Conservation (phyloP, 2,797 vertebrate species). For the Poeciliopsis infans region DNA sequence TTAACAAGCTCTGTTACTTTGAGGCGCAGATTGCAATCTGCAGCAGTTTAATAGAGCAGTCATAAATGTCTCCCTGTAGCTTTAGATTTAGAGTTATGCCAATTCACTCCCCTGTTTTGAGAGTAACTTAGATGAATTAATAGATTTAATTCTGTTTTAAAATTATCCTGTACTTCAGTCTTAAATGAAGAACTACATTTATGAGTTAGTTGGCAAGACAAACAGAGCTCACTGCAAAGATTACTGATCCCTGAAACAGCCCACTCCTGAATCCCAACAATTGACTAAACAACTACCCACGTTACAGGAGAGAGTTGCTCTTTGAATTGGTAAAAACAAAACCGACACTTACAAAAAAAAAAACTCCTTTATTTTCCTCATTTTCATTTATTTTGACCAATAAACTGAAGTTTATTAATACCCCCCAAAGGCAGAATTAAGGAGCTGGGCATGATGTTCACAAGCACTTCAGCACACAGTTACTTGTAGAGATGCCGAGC, state of each 20-base stretch:
- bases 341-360: too few species aligned
- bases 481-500: conserved; percentile 40
- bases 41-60: conserved; percentile 41
- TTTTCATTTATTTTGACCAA: too few species aligned
- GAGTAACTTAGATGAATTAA: conserved; percentile 1
- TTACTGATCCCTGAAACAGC: not conserved
- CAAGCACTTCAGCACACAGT: conserved; percentile 43
- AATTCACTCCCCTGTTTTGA: conserved; percentile 26
- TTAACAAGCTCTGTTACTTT: conserved; percentile 66
- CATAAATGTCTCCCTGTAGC: conserved; percentile 52
- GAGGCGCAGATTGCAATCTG: conserved; percentile 58
- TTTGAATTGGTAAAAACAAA: too few species aligned
- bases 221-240: not conserved
- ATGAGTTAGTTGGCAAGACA: conserved; percentile 7
- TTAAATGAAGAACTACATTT: conserved; percentile 6
- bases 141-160: not conserved
- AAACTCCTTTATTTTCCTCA: too few species aligned
- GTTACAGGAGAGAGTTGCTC: conserved; percentile 18
- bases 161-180: not conserved
- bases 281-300: conserved; percentile 22
- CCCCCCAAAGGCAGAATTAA: conserved; percentile 47
- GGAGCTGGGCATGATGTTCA: conserved; percentile 49
- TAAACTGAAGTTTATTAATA: too few species aligned
- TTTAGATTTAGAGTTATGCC: conserved; percentile 44
- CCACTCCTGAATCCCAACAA: conserved; percentile 18